Evolutionary conservation across 2,888 invertebrate species (phyloP).

Genomic region (Ornithoptera alexandrae): DNA sequence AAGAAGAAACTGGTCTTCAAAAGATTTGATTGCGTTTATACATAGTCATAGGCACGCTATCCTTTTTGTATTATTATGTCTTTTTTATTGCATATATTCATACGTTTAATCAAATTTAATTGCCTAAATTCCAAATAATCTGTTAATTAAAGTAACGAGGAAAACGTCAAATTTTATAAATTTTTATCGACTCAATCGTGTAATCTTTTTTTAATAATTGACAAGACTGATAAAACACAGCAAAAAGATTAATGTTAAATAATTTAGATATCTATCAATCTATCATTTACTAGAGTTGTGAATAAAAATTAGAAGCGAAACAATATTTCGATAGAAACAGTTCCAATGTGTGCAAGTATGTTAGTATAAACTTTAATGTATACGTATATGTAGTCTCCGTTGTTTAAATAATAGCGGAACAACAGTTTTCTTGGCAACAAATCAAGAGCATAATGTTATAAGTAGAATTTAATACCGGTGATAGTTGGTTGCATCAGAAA

Average conservation of each 20-base stretch:
- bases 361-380: neutral
- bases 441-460: neutral
- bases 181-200: neutral
- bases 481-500: neutral
- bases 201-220: neutral
- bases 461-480: neutral
- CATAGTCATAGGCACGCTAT: neutral
- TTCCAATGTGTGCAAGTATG: neutral
- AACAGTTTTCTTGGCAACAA: neutral
- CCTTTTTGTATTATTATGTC: neutral
- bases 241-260: neutral
- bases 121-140: neutral
- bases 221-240: neutral
- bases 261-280: neutral
- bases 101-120: neutral
- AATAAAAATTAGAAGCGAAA: neutral
- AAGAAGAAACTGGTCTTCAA: neutral
- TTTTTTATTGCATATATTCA: neutral
- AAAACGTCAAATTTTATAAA: neutral
- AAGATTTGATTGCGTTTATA: neutral
- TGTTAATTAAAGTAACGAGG: too few relatives aligned
- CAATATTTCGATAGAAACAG: neutral
- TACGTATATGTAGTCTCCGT: neutral
- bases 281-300: too few relatives aligned
- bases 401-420: neutral